Base-by-base conservation (phyloP, 1,140 invertebrate genomes). In the Yoshiicerus persimilis region DNA sequence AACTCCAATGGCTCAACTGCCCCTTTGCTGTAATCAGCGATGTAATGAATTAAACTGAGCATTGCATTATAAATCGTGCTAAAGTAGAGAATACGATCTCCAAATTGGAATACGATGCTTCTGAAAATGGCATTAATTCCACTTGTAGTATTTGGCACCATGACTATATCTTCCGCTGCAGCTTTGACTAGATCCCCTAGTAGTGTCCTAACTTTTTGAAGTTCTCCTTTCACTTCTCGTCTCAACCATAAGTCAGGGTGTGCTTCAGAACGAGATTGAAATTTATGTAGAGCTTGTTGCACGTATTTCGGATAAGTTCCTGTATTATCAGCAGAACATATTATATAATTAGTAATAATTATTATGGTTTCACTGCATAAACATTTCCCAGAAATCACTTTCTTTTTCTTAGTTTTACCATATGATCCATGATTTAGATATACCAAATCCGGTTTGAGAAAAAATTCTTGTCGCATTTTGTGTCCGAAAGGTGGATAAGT, bases 71-170 rank as follows among this genome's bases (percentile, higher is more conserved):
- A 90, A 16, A 87, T 83, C 5, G 85, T 88, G 62, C 27, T 86
- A 4, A 90, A 86, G 62, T 87, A 70, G 1, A 90, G 56, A 34
- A 90, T 90, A 25, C 64, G 56, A 11, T 88, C 87, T 4, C 86
- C 86, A 5, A 11, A 16, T 9, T 38, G 6, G 20, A 84, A 90
- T 8, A 70, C 23, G 8, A 88, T 2, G 38, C 89, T 90, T 32
- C 89, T 41, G 13, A 90, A 80, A 36, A 90, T 86, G 1, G 89
- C 87, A 41, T 88, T 90, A 38, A 88, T 87, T 27, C 87, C 89
- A 41, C 56, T 36, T 1, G 89, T 90, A 5, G 87, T 86, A 56
- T 90, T 90, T 1, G 87, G 87, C 20, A 90, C 70, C 4, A 90
- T 36, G 27, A 90, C 89, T 27, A 90, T 10, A 38, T 90, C 87